Conservation (phyloP, 2,797 vertebrate genomes). For the Phalanger gymnotis region DNA sequence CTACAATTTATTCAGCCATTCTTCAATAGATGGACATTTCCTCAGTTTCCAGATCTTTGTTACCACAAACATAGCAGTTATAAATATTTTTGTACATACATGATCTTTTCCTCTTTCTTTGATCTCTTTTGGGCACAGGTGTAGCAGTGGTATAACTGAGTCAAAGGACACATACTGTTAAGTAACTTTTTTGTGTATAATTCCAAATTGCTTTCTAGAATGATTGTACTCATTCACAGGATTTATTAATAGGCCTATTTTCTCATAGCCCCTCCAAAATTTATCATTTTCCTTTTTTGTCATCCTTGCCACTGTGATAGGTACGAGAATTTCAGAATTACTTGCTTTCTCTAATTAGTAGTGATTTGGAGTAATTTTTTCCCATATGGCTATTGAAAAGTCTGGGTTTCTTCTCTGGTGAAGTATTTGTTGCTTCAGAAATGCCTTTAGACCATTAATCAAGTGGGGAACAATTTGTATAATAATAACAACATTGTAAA, state of each 20-base stretch:
- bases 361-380: not conserved
- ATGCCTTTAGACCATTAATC: not conserved
- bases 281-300: not conserved
- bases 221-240: not conserved
- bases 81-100: not conserved
- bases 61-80: not conserved
- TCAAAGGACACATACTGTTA: not conserved
- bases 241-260: not conserved
- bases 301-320: not conserved
- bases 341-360: not conserved
- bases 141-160: not conserved
- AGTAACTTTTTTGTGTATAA: not conserved
- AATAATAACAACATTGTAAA: not conserved
- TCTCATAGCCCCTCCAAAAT: not conserved
- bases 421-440: not conserved
- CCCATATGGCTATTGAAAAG: not conserved
- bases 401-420: not conserved
- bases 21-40: not conserved
- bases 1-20: not conserved
- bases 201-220: not conserved
- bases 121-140: not conserved
- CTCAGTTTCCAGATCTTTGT: not conserved
- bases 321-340: not conserved
- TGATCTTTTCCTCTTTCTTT: not conserved
- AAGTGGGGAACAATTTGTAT: not conserved